Evolutionary conservation across 2,797 vertebrate genomes (phyloP).

Genomic region (Enteromius treurensis): DNA sequence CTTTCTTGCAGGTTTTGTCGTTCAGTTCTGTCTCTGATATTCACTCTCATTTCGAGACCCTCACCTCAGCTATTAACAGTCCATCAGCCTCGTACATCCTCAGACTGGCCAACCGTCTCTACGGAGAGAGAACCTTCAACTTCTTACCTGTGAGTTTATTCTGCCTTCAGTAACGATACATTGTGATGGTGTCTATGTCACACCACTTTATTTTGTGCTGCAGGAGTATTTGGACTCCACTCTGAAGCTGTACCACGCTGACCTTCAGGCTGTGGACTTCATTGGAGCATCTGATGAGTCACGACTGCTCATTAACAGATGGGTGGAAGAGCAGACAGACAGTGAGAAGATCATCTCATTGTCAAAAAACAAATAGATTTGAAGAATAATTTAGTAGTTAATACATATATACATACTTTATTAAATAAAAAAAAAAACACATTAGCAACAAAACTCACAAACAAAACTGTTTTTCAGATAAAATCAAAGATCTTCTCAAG

Average conservation of each 20-base stretch:
- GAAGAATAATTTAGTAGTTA: too few species aligned
- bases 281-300: slow-evolving; percentile 74
- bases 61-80: slow-evolving; percentile 82
- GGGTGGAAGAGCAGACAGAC: slow-evolving; percentile 88
- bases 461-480: too few species aligned
- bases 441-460: too few species aligned
- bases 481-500: slow-evolving; percentile 87
- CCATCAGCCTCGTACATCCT: slow-evolving; percentile 79
- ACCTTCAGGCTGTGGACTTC: slow-evolving; percentile 87
- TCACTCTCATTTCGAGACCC: slow-evolving; percentile 80
- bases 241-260: slow-evolving; percentile 84
- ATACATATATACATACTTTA: too few species aligned
- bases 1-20: slow-evolving; percentile 68
- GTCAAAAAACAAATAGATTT: not conserved
- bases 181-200: not conserved
- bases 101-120: slow-evolving; percentile 87
- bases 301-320: slow-evolving; percentile 85
- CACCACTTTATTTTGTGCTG: not conserved
- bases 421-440: too few species aligned
- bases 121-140: slow-evolving; percentile 83
- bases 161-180: not conserved
- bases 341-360: not conserved
- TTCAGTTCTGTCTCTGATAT: slow-evolving; percentile 74
- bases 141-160: slow-evolving; percentile 78
- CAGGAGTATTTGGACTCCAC: slow-evolving; percentile 85